Conservation (phyloP, 2,113 vertebrate species). For the Oenanthe oenanthe region DNA sequence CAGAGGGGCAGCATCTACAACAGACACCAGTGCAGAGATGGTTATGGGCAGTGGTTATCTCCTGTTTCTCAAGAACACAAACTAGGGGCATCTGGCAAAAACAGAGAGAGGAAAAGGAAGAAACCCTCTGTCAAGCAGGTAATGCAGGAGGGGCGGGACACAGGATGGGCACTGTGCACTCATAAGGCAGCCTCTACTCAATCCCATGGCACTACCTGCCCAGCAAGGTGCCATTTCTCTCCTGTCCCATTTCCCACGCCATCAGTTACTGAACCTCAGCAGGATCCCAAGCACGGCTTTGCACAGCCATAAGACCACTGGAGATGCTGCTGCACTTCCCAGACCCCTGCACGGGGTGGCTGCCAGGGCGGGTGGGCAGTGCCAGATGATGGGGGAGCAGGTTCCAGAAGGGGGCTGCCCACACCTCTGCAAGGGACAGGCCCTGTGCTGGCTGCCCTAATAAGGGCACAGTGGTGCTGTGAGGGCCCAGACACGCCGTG, state of each 20-base stretch:
- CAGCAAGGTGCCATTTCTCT: fast-evolving
- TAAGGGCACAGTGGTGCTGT: background rate
- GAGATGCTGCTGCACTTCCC: fast-evolving
- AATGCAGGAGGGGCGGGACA: fast-evolving
- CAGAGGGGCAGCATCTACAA: background rate
- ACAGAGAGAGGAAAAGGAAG: background rate
- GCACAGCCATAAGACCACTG: fast-evolving
- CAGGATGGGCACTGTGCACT: background rate
- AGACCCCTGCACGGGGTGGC: background rate
- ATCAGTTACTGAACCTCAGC: fast-evolving
- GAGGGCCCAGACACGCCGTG: background rate
- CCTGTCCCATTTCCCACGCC: background rate
- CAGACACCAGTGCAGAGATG: background rate
- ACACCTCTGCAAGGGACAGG: background rate
- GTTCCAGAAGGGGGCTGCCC: background rate
- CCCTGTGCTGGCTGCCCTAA: background rate
- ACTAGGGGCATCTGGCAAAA: background rate
- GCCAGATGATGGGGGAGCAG: background rate
- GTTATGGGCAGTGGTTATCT: background rate
- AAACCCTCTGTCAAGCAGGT: background rate
- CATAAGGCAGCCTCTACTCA: fast-evolving
- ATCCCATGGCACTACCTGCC: background rate
- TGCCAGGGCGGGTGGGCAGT: background rate
- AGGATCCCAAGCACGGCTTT: fast-evolving
- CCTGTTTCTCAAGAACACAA: background rate